Base-by-base conservation (phyloP, 2,888 invertebrate species). In the Linnaemya vulpina region DNA sequence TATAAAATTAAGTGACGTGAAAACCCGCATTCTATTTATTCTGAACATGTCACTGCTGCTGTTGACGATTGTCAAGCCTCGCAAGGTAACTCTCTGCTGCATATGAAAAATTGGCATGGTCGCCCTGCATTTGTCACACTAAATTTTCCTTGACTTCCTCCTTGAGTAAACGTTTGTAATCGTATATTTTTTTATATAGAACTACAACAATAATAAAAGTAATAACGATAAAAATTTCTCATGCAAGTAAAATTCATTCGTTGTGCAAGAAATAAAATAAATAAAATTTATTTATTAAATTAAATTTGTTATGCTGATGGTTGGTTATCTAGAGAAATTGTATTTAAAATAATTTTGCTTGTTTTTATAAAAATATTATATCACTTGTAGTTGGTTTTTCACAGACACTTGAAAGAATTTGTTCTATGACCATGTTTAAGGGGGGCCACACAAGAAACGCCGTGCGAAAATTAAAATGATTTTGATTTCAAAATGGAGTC, bases 301-400 rank as follows among this genome's bases (percentile, higher is more conserved):
- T 80, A 76, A 80, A 71, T 84, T 73, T 80, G 67, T 80, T 76
- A 71, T 38, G 15, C 38, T 80, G 84, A 76, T 80, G 80, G 25
- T 30, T 30, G 43, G n/a, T 63, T 51, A 55, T 71, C 76, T 63
- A 58, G 76, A 76, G 82, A 71, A 81, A 80, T 76, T 76, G 17
- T 20, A 63, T 70, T 65, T 68, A 43, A 46, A 60, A 80, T 67
- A 43, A 43, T 62, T 70, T 38, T 58, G 43, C 43, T 53, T 43
- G 43, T 55, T 49, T 49, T 25, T 46, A 55, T 78, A 15, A 35
- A 53, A 49, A 40, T 15, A 62, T 17, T 55, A 11, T 53, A 60
- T 60, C 43, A 53, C 30, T 25, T n/a, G 8, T 62, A 10, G n/a
- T 13, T 63, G 7, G 30, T 5, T 30, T 17, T 60, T 11, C 7